Percentiles rank a stretch among this genome's conserved stretches.
Evolutionary conservation across 2,113 vertebrate genomes (phyloP).

Genomic region (Pteropus alecto): DNA sequence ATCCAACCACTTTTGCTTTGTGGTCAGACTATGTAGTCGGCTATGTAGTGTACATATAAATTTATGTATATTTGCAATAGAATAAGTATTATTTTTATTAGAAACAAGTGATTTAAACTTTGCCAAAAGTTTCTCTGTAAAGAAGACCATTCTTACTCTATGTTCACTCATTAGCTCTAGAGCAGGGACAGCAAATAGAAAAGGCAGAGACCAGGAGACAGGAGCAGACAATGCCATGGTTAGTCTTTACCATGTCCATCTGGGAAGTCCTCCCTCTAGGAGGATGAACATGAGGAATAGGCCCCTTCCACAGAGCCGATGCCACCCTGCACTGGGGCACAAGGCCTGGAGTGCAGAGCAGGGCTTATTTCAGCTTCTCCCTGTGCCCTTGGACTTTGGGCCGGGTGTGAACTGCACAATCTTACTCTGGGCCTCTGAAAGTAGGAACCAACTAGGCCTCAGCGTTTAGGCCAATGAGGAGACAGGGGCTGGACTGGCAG

Average conservation of each 20-base stretch:
- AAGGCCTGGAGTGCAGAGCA: not conserved
- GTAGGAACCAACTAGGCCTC: not conserved
- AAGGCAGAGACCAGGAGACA: not conserved
- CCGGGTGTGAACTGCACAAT: not conserved
- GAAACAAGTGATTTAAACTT: not conserved
- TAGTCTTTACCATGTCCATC: not conserved
- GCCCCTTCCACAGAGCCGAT: accelerated
- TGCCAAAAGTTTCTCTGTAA: not conserved
- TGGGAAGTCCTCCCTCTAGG: not conserved
- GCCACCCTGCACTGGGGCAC: accelerated
- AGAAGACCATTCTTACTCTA: not conserved
- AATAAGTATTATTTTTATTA: not conserved
- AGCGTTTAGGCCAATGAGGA: not conserved
- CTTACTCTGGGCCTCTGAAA: not conserved
- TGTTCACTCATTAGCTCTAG: not conserved
- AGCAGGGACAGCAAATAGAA: not conserved
- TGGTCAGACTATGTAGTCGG: not conserved
- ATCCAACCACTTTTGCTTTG: not conserved
- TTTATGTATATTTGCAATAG: not conserved
- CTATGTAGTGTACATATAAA: not conserved
- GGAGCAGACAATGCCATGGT: not conserved
- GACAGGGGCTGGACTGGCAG: not conserved
- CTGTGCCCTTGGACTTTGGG: not conserved
- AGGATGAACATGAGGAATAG: not conserved
- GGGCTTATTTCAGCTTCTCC: not conserved